Base-by-base conservation (phyloP, 2,797 vertebrate species). In the Macropodus opercularis region DNA sequence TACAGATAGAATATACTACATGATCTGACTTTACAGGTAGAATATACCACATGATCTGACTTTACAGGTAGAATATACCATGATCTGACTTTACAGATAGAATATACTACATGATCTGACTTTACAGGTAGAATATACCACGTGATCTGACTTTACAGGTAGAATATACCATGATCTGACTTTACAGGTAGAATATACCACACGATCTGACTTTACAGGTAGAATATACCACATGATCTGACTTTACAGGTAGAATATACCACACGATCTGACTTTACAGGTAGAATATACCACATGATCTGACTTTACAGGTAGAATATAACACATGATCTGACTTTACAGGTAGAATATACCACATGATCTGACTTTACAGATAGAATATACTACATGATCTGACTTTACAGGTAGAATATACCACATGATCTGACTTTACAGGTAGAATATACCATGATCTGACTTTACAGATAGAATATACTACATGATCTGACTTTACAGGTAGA, bases 361-460 rank as follows among this genome's bases (percentile, higher is more conserved):
- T 53, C 92, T 91, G 69, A 94, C 92, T n/a, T n/a, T n/a, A n/a
- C n/a, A 38, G n/a, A 36, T 17, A 11, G 9, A 31, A 52, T 7
- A 6, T 8, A 36, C 5, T 3, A 12, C 19, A 19, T 46, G 15
- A 15, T 53, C 92, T 91, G 69, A 94, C 92, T n/a, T n/a, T n/a
- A n/a, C n/a, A 38, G n/a, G 34, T 17, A 11, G 9, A 31, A 52
- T 7, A 6, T 8, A 36, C 5, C 2, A 12, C 19, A 19, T 46
- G 15, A 15, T 53, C 92, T 91, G 69, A 94, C 92, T n/a, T n/a
- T n/a, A n/a, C n/a, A 38, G n/a, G 34, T 17, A 11, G 9, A 31
- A 52, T 7, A 6, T 8, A 36, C 5, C 19, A 19, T 46, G 15
- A 15, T 53, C 92, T 91, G 69, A 94, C 92, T n/a, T n/a, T n/a